These are phyloP conservation scores for Ommatoiulus sabulosus DNA, from an alignment of 2,888 invertebrate genomes.

Conservation along the genomic window DNA sequence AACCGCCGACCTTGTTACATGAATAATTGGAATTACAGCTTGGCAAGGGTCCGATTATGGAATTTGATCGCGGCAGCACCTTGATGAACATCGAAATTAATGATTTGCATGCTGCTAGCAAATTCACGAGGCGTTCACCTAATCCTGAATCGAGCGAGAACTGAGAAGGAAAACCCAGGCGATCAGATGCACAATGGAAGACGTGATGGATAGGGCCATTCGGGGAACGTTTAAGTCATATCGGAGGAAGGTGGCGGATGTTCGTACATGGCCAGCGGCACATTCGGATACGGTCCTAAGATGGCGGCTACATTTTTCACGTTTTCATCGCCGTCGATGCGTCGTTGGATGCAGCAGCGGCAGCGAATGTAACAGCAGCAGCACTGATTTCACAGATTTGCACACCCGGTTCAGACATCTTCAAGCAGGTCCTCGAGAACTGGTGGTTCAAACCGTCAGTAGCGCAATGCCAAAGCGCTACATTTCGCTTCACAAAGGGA, in stretches of 20 bases:
- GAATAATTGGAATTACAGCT: background rate
- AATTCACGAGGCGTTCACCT: background rate
- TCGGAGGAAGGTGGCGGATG: background rate
- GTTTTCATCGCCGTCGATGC: background rate
- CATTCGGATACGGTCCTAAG: background rate
- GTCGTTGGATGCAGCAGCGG: background rate
- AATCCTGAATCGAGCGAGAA: background rate
- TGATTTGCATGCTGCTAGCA: background rate
- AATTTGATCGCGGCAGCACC: background rate
- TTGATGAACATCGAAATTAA: background rate
- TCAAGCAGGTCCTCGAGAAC: background rate
- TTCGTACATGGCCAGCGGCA: background rate
- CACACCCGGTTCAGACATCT: background rate
- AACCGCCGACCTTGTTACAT: background rate
- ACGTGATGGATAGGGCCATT: background rate
- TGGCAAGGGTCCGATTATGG: background rate
- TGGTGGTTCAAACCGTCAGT: background rate
- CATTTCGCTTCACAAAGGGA: background rate
- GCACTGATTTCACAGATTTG: background rate
- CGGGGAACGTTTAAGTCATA: background rate
- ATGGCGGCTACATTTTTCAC: background rate
- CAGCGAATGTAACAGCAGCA: background rate
- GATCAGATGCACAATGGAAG: background rate
- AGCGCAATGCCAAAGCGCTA: background rate
- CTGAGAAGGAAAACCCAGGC: background rate